Evolutionary conservation across 1,140 invertebrate species (phyloP), one percentile per base, ranked within the genome.

Genomic region (Drosophila albomicans): DNA sequence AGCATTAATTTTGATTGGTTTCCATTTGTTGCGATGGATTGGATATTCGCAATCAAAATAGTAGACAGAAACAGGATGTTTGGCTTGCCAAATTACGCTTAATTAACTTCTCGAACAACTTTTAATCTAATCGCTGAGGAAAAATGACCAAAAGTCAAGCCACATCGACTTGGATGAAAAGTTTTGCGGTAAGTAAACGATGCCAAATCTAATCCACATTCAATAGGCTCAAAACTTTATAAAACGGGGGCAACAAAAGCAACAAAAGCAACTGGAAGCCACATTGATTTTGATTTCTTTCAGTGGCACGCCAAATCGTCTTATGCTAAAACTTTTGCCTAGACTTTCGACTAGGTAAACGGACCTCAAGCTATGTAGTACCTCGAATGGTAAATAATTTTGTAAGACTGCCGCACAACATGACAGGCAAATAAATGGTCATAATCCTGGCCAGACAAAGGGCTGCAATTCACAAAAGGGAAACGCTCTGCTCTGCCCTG

Each of bases 221-320:
- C 58, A 72, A 59, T 64, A 48, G 68, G 51, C 65, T 66, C 13
- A 41, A 79, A 82, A 79, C 49, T 86, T 72, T 45, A 66, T 30
- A 75, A 81, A 67, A 67, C 65, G 64, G 11, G 8, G 25, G 38
- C 35, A 28, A 38, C 7, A 38, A 10, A 38, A 28, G 38, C 35
- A 28, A 38, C 7, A 38, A 10, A 38, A 28, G 52, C 57, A 78
- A 71, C 30, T 81, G 35, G 81, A 84, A 84, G 73, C 81, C 81
- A 51, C 80, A 87, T 87, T 89, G 85, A 84, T 89, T 89, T 87
- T 65, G 80, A 81, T 88, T 88, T 84, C 81, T 84, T 84, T 75
- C 68, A 71, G 41, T 28, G 67, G 49, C 64, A 69, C 46, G 63
- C 38, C 54, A 70, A 89, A 89, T 85, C 85, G 85, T 78, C 85